Evolutionary conservation across 2,113 vertebrate genomes (phyloP).

Genomic region (Naja naja): DNA sequence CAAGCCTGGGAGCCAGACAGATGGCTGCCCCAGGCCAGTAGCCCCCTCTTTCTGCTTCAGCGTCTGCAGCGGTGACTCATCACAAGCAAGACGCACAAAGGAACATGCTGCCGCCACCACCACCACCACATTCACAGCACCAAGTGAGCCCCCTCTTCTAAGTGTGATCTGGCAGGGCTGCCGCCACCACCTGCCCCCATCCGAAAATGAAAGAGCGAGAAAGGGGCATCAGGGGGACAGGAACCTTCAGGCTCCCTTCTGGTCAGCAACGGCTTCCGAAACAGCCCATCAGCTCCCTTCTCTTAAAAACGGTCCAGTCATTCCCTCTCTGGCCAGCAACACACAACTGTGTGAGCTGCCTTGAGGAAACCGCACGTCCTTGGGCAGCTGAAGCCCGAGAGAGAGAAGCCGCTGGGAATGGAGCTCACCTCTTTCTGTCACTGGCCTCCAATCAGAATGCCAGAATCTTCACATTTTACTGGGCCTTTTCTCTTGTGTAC

Average conservation of each 20-base stretch:
- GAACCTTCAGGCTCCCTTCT: too few relatives aligned
- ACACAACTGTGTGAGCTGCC: neutral
- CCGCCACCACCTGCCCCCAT: neutral
- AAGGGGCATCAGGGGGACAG: neutral
- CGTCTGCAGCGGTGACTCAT: constrained; percentile 38
- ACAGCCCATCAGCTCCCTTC: neutral
- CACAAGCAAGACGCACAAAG: neutral
- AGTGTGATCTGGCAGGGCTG: neutral
- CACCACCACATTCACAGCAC: neutral
- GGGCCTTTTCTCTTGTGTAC: neutral
- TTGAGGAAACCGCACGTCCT: too few relatives aligned
- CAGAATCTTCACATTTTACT: neutral
- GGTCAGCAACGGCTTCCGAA: neutral
- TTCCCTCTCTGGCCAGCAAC: too few relatives aligned
- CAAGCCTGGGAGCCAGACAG: neutral
- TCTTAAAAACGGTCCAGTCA: neutral
- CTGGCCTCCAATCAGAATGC: too few relatives aligned
- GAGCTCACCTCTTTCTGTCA: too few relatives aligned
- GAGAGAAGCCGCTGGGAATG: too few relatives aligned
- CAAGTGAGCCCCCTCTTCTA: neutral
- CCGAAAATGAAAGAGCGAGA: too few relatives aligned
- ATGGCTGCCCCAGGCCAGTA: neutral
- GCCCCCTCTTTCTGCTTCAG: neutral
- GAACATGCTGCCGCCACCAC: neutral
- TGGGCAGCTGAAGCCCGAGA: too few relatives aligned